Evolutionary conservation across 2,113 vertebrate species (phyloP), one percentile per base, ranked within the genome.

Genomic region (Elephantulus edwardii): DNA sequence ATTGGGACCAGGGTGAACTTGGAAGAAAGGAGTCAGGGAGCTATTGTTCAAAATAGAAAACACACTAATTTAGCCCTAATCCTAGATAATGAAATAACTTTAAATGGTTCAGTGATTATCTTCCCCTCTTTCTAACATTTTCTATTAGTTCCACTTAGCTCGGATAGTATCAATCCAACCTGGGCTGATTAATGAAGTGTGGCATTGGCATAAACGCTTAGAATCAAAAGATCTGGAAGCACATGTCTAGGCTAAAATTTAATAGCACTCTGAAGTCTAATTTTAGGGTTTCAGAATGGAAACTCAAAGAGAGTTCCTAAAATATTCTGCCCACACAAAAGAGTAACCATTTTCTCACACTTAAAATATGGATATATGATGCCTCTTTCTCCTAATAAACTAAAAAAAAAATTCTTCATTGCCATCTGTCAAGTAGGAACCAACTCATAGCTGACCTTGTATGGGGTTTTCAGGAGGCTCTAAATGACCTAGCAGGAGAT

Each of bases 201-300:
- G 26, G 77, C 42, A 2, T 86, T 74, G 74, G 9, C 62, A 13
- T 46, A 44, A 44, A 77, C 66, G n/a, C 56, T 33, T 77, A 60
- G 48, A 88, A 71, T 90, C 64, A 75, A 68, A 48, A 50, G 28
- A 60, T 86, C 44, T 17, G 40, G 84, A 94, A 72, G 35, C 80
- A 74, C 44, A n/a, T 9, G 40, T 5, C 30, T 44, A 62, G 60
- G 28, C 66, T 5, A 12, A 71, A 46, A 50, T 33, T 5, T 46
- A 70, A 16, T 46, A 38, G 33, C 60, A 84, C 33, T 33, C 38
- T 40, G 7, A 56, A 17, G 22, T 81, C 64, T 66, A 87, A 58
- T 6, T 2, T 9, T 38, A 64, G 8, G 22, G 9, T 78, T 19
- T 7, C 40, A 35, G 60, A 19, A 44, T 56, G 62, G 30, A 83